Evolutionary conservation across 35 echinoderm and acorn worm genomes (phyloP).

Genomic region (Holothuria glaberrima): DNA sequence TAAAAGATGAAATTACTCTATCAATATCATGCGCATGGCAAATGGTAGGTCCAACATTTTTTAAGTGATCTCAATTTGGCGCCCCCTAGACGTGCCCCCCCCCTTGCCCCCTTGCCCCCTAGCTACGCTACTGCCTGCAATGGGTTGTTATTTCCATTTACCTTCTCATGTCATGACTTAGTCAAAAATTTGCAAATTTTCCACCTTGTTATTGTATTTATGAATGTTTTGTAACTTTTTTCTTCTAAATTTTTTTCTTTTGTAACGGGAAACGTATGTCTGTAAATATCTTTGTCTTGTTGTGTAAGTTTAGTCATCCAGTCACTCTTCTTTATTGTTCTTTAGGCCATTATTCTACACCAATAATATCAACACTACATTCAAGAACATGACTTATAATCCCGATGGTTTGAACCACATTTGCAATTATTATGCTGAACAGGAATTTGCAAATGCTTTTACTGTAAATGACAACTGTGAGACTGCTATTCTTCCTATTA

Average conservation of each 20-base stretch:
- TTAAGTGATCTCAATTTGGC: no score
- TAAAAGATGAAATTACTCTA: no score
- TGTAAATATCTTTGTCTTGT: background rate
- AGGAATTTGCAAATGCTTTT: background rate
- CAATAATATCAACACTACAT: no score
- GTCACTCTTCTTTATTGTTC: background rate
- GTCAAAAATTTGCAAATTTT: background rate
- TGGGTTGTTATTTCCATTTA: background rate
- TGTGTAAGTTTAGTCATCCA: constrained; percentile 6
- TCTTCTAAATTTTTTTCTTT: background rate
- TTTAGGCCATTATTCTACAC: background rate
- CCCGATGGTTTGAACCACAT: background rate
- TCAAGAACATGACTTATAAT: constrained; percentile 1
- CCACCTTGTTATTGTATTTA: constrained; percentile 9
- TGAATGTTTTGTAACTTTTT: constrained; percentile 2
- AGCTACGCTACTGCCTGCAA: no score
- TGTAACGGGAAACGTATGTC: background rate
- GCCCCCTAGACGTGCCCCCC: no score
- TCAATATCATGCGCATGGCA: no score
- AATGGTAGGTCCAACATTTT: no score
- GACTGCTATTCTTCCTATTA: background rate
- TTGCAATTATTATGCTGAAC: background rate
- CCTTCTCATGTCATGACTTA: background rate
- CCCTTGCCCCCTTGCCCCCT: no score
- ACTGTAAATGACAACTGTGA: background rate